These are phyloP conservation scores for Aporophyla lueneburgensis DNA, from an alignment of 2,888 invertebrate species.

Conservation along the genomic window DNA sequence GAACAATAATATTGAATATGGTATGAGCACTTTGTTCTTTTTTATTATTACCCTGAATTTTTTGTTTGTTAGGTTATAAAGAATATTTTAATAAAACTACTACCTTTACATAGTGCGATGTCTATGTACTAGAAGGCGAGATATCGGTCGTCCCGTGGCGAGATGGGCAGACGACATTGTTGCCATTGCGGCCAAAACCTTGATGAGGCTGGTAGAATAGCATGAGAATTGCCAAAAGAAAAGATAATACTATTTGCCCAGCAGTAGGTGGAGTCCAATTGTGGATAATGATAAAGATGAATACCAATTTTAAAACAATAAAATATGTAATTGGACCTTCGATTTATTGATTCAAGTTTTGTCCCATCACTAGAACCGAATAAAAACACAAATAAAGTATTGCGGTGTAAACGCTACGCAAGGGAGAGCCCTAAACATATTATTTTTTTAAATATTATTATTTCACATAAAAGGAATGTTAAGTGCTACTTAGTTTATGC, in stretches of 20 bases:
- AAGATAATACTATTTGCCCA: too few species aligned
- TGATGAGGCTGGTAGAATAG: too few species aligned
- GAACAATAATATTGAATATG: neutral
- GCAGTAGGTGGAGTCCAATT: too few species aligned
- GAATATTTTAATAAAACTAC: neutral
- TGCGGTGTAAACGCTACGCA: neutral
- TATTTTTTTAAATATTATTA: too few species aligned
- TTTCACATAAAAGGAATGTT: too few species aligned
- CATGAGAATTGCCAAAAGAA: too few species aligned
- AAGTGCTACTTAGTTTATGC: slow-evolving; percentile 10
- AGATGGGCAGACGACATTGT: neutral
- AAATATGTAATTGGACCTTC: too few species aligned
- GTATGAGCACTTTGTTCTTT: neutral
- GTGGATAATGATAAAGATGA: too few species aligned
- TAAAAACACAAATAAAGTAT: neutral
- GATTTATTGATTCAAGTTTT: neutral
- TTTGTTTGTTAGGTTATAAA: too few species aligned
- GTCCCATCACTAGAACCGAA: slow-evolving; percentile 1
- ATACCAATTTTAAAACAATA: neutral
- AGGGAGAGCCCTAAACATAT: neutral
- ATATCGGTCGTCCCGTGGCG: neutral
- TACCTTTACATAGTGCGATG: too few species aligned
- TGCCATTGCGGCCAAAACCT: neutral
- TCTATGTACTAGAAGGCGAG: neutral
- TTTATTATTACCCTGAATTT: neutral